Conservation (phyloP, 2,888 invertebrate species). For the Epiperipatus broadwayi region DNA sequence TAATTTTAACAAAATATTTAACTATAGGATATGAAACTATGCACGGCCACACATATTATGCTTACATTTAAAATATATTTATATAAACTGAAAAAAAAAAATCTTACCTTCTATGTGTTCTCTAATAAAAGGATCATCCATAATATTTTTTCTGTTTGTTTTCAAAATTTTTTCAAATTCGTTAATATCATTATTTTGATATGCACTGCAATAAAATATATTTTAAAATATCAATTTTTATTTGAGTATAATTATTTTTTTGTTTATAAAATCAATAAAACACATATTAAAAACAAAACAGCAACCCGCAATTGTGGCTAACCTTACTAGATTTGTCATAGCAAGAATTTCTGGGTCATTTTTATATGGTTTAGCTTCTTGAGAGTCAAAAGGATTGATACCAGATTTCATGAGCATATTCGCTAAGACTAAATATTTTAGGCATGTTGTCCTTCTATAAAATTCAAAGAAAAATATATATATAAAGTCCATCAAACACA, state of each 20-base stretch:
- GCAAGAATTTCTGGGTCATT: slow-evolving; percentile 97
- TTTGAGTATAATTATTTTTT: slow-evolving; percentile 6
- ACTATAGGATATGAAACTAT: no score
- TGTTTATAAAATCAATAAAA: slow-evolving; percentile 9
- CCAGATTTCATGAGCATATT: slow-evolving; percentile 99
- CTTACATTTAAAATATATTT: slow-evolving; percentile 4
- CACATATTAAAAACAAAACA: slow-evolving; percentile 13
- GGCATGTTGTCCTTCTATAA: slow-evolving; percentile 61
- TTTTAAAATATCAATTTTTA: not conserved
- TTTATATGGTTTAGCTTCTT: slow-evolving; percentile 98
- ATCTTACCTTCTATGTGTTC: slow-evolving; percentile 77
- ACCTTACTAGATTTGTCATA: slow-evolving; percentile 84
- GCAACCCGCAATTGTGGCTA: slow-evolving; percentile 13
- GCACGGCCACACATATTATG: no score
- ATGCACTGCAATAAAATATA: slow-evolving; percentile 42
- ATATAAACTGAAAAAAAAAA: slow-evolving; percentile 13
- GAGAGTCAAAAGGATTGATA: slow-evolving; percentile 97
- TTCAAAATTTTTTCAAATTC: slow-evolving; percentile 92
- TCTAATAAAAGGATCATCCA: slow-evolving; percentile 96
- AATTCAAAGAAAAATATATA: no score
- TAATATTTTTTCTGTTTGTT: slow-evolving; percentile 80
- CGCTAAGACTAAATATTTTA: slow-evolving; percentile 91
- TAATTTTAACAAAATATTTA: no score
- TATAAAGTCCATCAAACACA: no score
- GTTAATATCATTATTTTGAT: slow-evolving; percentile 94